Base-by-base conservation (phyloP, 2,888 invertebrate genomes). In the Lapara coniferarum region DNA sequence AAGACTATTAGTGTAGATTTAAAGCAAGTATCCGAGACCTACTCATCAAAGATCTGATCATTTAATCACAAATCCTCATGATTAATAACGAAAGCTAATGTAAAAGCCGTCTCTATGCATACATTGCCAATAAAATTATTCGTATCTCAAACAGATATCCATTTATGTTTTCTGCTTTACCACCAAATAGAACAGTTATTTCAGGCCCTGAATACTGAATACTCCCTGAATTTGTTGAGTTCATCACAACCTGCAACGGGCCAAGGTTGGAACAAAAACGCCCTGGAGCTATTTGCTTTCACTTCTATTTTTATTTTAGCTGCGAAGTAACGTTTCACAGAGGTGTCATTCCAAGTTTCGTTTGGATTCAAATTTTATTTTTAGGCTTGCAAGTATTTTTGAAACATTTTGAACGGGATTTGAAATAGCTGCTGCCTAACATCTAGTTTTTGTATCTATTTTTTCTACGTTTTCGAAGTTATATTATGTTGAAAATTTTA, bases 261-360 rank as follows among this genome's bases (percentile, higher is more conserved):
- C 16, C 59, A 59, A 59, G 59, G 59, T 44, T 16, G 16, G 59
- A 16, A 16, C 59, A 59, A 46, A 59, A n/a, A 59, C n/a, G 44
- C 44, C 59, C 59, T 12, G 59, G 12, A 46, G 59, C 46, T 59
- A 56, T 56, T 56, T 56, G 56, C 46, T 67, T 67, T 46, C 56
- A 25, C 56, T 56, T 56, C 25, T 66, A 55, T 70, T 19, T 49
- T 30, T 13, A 56, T 56, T 56, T 56, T 10, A 56, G 56, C 25
- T 25, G 13, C 56, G 37, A 37, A 37, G 37, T 37, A 37, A 37
- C 37, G 8, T 37, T 25, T 37, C 37, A 37, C 37, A 5, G 2
- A 37, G 37, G 5, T 37, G 37, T 37, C 37, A 37, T 37, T 37
- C 37, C 37, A 8, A 37, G 37, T 37, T 37, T 6, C 37, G 5